These are phyloP conservation scores for Andrena flavipes DNA, from an alignment of 2,888 invertebrate genomes.

Conservation along the genomic window DNA sequence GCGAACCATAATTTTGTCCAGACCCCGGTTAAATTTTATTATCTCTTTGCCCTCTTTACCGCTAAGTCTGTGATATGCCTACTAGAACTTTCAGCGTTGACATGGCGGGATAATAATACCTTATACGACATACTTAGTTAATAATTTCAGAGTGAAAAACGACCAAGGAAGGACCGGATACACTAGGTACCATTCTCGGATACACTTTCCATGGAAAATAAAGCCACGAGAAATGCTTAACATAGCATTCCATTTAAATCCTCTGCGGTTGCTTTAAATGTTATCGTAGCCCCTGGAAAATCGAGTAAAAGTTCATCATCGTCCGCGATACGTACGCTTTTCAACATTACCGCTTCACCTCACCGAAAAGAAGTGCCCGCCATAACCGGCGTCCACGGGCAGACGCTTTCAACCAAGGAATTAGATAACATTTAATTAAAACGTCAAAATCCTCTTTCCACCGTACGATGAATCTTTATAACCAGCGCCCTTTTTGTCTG, in stretches of 20 bases:
- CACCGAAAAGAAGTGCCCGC: neutral
- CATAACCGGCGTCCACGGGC: neutral
- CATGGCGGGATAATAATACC: neutral
- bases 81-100: neutral
- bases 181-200: neutral
- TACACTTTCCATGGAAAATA: too few species aligned
- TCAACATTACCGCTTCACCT: neutral
- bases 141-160: neutral
- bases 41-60: neutral
- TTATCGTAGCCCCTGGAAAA: neutral
- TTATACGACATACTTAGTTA: neutral
- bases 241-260: neutral
- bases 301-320: neutral
- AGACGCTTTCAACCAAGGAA: constrained; percentile 21
- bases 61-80: neutral
- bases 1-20: constrained; percentile 10
- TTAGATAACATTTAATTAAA: constrained; percentile 56
- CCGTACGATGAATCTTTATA: constrained; percentile 39
- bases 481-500: constrained; percentile 31
- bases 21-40: constrained; percentile 14
- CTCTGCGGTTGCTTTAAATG: neutral
- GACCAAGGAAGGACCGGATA: neutral
- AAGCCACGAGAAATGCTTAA: neutral
- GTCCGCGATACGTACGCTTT: neutral
- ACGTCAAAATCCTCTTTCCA: constrained; percentile 47